Evolutionary conservation across 2,888 invertebrate species (phyloP).

Genomic region (Tipula unca): DNA sequence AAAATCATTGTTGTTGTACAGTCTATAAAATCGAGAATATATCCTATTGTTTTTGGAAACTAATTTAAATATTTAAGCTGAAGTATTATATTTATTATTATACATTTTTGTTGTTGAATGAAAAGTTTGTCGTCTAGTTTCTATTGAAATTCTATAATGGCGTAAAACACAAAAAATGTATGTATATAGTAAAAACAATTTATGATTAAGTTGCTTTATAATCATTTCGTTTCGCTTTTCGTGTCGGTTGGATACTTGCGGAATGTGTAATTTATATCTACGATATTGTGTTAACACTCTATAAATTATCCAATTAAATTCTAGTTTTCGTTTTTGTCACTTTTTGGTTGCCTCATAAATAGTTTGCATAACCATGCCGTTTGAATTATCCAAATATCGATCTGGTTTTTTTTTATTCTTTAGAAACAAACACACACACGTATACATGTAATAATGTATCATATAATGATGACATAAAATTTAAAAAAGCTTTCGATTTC

Average conservation of each 20-base stretch:
- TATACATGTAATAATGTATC: neutral
- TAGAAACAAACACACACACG: too few species aligned
- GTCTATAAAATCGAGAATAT: neutral
- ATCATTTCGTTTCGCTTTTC: neutral
- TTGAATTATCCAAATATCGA: neutral
- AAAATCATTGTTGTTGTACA: neutral
- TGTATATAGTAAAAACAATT: too few species aligned
- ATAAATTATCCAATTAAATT: neutral
- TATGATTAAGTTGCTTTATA: neutral
- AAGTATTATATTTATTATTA: neutral
- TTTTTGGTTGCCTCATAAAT: neutral
- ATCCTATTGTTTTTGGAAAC: neutral
- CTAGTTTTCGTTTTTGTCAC: neutral
- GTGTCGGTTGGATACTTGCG: neutral
- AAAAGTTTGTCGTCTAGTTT: conserved; percentile 14
- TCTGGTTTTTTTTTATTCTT: neutral
- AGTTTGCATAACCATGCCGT: neutral
- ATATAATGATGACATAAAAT: neutral
- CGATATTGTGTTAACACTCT: neutral
- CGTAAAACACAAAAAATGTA: neutral
- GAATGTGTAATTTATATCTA: neutral
- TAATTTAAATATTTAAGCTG: neutral
- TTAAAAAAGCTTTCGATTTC: neutral
- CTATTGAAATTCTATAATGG: neutral
- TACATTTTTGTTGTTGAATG: neutral